Conservation (phyloP, 2,113 vertebrate species). For the Penelope pileata region DNA sequence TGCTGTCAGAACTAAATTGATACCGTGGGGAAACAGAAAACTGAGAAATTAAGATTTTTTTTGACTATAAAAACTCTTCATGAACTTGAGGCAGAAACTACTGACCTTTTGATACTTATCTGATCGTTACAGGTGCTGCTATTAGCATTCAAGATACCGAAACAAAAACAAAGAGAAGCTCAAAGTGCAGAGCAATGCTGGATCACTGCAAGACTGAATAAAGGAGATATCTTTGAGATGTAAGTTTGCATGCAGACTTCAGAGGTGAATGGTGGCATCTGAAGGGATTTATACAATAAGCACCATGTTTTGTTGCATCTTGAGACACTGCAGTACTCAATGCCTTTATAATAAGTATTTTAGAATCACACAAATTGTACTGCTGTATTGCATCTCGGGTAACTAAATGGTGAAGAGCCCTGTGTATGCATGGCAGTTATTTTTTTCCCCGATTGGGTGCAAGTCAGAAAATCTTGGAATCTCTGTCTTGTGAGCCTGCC, state of each 20-base stretch:
- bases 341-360: rapidly evolving
- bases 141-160: not conserved
- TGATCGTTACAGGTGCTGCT: not conserved
- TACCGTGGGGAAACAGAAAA: not conserved
- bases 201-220: not conserved
- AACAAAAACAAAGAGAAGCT: not conserved
- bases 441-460: not conserved
- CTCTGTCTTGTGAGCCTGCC: not conserved
- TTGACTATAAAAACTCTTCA: not conserved
- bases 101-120: not conserved
- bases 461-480: not conserved
- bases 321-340: not conserved
- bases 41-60: not conserved
- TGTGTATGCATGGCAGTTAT: too few relatives aligned
- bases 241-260: not conserved
- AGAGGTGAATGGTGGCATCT: not conserved
- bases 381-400: not conserved
- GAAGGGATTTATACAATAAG: not conserved
- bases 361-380: rapidly evolving
- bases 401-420: not conserved
- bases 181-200: not conserved
- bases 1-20: not conserved
- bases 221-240: too few relatives aligned
- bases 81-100: not conserved
- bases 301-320: not conserved